Base-by-base conservation (phyloP, 2,888 invertebrate species). In the Leptopterna dolabrata region DNA sequence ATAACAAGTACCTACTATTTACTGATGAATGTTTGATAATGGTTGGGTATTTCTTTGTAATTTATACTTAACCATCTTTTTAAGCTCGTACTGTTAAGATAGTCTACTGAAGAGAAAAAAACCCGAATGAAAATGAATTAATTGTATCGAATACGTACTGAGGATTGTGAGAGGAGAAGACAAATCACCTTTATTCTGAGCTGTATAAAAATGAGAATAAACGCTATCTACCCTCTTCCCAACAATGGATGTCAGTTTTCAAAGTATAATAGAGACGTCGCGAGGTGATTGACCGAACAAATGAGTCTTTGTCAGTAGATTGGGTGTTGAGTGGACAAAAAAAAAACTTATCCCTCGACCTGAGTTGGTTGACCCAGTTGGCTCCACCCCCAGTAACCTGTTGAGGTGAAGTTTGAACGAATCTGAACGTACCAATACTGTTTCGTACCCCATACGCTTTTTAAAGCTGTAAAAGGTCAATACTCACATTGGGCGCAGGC, bases 321-420 rank as follows among this genome's bases (percentile, higher is more conserved):
- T n/a, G 24, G 63, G 63, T 24, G 24, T 63, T 24, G 24, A 63
- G 63, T 24, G 63, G 24, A 11, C 24, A 24, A 55, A 55, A 55
- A 63, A 63, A 63, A 63, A 63, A 63, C 63, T 0, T 24, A 24
- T 29, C 73, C 73, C 78, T 43, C 9, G 47, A 45, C 16, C 41
- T 29, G 27, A 78, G 78, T 78, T 30, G 43, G 45, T 43, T 43
- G 78, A 45, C 47, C 78, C 78, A 45, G 78, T 24, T 41, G 78
- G 47, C 78, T 78, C 78, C 78, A 78, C 78, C 78, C 78, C 78
- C 78, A 43, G 11, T 45, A 78, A 78, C 78, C 78, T 78, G 78
- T 78, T 78, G 78, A 78, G 78, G 78, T 24, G 45, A 78, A 78
- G 47, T 73, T 36, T 36, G 36, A 63, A 63, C 63, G 63, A 63